These are phyloP conservation scores for Harpegnathos saltator DNA, from an alignment of 1,140 invertebrate genomes.

Conservation along the genomic window DNA sequence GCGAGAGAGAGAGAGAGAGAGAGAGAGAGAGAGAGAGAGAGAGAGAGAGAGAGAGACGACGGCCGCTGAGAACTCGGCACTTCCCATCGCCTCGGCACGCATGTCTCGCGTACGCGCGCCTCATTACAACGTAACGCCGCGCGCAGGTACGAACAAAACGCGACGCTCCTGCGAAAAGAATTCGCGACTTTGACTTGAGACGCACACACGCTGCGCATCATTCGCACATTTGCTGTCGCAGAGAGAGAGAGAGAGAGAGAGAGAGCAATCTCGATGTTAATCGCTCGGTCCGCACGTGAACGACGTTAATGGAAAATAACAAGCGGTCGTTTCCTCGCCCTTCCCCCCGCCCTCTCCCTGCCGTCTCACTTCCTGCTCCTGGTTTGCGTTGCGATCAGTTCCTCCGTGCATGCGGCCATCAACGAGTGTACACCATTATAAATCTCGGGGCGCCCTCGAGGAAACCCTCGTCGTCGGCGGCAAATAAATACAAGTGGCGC, in stretches of 20 bases:
- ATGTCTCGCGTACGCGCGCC: neutral
- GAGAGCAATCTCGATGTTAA: too few species aligned
- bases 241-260: too few species aligned
- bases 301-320: neutral
- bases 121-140: neutral
- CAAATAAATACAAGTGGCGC: slow-evolving; percentile 77
- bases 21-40: too few species aligned
- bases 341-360: too few species aligned
- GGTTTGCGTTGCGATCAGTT: slow-evolving; percentile 2
- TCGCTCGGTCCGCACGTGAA: neutral
- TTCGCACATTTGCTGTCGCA: too few species aligned
- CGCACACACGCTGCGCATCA: too few species aligned
- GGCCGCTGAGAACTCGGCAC: slow-evolving; percentile 41
- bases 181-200: neutral
- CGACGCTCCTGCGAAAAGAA: neutral
- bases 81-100: slow-evolving; percentile 40
- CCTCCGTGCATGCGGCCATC: neutral
- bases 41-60: too few species aligned
- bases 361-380: too few species aligned
- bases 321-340: neutral
- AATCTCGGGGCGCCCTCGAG: slow-evolving; percentile 38
- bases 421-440: slow-evolving; percentile 40
- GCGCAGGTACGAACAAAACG: too few species aligned
- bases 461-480: slow-evolving; percentile 72
- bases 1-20: too few species aligned